Evolutionary conservation across 2,888 invertebrate genomes (phyloP).

Genomic region (Eretmocerus hayati): DNA sequence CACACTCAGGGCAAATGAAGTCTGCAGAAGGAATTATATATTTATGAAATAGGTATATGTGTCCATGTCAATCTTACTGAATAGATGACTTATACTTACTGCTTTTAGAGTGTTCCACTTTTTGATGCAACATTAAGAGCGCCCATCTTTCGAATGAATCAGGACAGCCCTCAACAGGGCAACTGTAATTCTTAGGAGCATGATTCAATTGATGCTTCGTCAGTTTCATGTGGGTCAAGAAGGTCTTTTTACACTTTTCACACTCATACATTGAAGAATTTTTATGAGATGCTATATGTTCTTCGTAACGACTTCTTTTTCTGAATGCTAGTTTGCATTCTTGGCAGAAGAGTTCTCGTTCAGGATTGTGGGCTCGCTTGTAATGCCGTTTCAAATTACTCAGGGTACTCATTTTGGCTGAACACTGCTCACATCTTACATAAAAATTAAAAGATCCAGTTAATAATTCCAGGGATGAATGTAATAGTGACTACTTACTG

Average conservation of each 20-base stretch:
- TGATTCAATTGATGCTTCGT: conserved; percentile 50
- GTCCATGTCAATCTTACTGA: no score
- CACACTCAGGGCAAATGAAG: conserved; percentile 25
- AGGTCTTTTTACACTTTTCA: conserved; percentile 50
- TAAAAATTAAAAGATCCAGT: conserved; percentile 1
- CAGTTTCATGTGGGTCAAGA: conserved; percentile 47
- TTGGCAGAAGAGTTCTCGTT: conserved; percentile 45
- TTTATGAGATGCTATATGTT: conserved; percentile 55
- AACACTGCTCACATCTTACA: conserved; percentile 44
- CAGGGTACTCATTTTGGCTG: conserved; percentile 49
- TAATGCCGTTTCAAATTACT: conserved; percentile 57
- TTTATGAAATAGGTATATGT: background rate
- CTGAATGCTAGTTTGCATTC: conserved; percentile 51
- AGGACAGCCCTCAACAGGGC: conserved; percentile 50
- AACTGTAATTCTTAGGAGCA: conserved; percentile 35
- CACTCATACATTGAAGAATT: conserved; percentile 49
- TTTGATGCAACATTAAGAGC: no score
- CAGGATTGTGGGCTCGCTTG: conserved; percentile 46
- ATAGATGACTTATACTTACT: no score
- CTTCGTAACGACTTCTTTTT: conserved; percentile 53
- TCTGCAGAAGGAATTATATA: conserved; percentile 12
- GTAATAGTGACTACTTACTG: conserved; percentile 31
- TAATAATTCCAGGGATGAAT: background rate
- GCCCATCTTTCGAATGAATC: conserved; percentile 50
- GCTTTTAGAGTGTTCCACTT: no score